Percentiles rank a stretch among this genome's conserved stretches.
Conservation (phyloP, 2,113 vertebrate species). For the Fulmarus glacialis region DNA sequence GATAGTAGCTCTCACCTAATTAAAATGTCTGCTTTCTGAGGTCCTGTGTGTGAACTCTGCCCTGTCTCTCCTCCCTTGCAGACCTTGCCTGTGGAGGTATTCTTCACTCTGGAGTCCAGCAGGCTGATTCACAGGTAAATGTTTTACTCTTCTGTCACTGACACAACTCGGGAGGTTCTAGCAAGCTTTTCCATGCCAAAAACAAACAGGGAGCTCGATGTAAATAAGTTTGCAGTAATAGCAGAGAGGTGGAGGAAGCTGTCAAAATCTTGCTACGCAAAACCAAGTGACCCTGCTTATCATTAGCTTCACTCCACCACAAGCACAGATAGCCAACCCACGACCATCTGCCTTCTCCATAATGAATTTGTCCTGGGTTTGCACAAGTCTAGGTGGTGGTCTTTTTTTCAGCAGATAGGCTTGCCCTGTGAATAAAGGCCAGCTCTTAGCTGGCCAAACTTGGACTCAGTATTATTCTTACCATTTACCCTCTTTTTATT, state of each 20-base stretch:
- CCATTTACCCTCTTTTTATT: neutral
- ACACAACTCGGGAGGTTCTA: neutral
- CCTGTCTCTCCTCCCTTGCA: constrained; percentile 39
- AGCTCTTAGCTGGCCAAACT: neutral
- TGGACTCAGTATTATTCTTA: neutral
- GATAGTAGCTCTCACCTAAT: neutral
- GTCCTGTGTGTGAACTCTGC: neutral
- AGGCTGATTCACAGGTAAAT: constrained; percentile 75
- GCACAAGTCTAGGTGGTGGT: neutral
- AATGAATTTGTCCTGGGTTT: neutral
- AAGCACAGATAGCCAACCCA: neutral
- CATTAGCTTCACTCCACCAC: neutral
- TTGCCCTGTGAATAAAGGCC: neutral
- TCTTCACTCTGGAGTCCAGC: constrained; percentile 80
- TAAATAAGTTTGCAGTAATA: neutral
- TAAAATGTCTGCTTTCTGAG: neutral
- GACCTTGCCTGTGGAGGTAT: constrained; percentile 79
- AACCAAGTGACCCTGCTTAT: neutral
- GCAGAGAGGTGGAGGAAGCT: neutral
- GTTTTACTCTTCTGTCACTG: neutral
- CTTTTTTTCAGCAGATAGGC: neutral
- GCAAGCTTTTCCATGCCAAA: neutral
- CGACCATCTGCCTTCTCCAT: neutral
- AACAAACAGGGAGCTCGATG: neutral
- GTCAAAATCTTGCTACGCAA: neutral